Evolutionary conservation across 2,113 vertebrate genomes (phyloP), one percentile per base, ranked within the genome.

Genomic region (Coreoperca whiteheadi): DNA sequence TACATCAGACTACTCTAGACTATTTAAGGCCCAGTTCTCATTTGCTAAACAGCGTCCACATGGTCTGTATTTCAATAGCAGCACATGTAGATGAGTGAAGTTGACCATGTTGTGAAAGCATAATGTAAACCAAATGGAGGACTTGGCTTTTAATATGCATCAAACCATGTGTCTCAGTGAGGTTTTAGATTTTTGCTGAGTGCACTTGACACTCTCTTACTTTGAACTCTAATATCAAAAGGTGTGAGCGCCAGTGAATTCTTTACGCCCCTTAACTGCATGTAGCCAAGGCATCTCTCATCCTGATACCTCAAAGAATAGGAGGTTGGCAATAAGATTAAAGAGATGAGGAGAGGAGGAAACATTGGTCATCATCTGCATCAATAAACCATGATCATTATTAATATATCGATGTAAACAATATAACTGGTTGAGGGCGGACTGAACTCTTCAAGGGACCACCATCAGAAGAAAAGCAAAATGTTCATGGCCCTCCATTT

Each of bases 161-260:
- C 15, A 81, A 72, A 46, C 60, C 30, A 11, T 57, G 61, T 73
- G 54, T 86, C 64, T 74, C 21, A 71, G 48, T 60, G 37, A 84
- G 74, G 68, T 34, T 70, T 82, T 53, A 39, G 54, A 75, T 59
- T 79, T 75, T 34, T 70, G 56, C 61, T 77, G 28, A 87, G 82
- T 82, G 56, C 41, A 67, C 65, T 51, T 8, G 37, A 81, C 56
- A 30, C 48, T 68, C n/a, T 50, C 30, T 60, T 6, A 77, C 82
- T 92, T 89, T 93, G 60, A 90, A 91, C 79, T 87, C 20, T 32
- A n/a, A 46, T 60, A 88, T 88, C 84, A 91, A 86, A 89, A 79
- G 21, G 51, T 39, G 8, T 18, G 23, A 77, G 50, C 34, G 4
- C 32, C 57, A 69, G 41, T 32, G 23, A 25, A 85, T 34, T 53